These are phyloP conservation scores for Ariopsis seemanni DNA, from an alignment of 2,113 vertebrate genomes.

Conservation along the genomic window DNA sequence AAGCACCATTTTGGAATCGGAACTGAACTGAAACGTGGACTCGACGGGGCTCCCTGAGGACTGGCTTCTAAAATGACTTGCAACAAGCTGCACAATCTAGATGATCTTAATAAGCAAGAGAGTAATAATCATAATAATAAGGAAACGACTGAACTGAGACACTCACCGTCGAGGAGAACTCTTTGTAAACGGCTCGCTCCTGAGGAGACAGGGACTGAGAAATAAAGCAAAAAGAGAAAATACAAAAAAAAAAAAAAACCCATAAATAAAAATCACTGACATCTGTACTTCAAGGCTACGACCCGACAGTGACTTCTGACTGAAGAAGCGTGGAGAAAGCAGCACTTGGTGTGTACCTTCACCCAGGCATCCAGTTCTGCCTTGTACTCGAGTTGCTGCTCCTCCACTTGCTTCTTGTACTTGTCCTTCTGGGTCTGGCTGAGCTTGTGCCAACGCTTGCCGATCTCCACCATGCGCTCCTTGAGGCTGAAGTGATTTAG, in stretches of 20 bases:
- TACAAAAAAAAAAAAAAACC: too few relatives aligned
- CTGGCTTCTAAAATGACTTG: background rate
- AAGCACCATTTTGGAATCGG: background rate
- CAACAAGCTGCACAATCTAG: background rate
- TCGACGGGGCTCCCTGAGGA: background rate
- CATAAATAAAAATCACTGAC: background rate
- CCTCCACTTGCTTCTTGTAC: conserved; percentile 79
- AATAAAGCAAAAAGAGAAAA: conserved; percentile 5
- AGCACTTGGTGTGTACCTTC: conserved; percentile 62
- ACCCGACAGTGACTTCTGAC: background rate
- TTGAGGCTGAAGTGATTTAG: conserved; percentile 80
- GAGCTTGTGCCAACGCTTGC: conserved; percentile 79
- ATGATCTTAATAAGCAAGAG: background rate
- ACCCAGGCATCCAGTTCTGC: conserved; percentile 75
- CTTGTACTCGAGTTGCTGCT: conserved; percentile 78
- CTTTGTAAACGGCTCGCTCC: conserved; percentile 74
- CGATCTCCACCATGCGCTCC: conserved; percentile 83
- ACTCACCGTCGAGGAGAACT: conserved; percentile 74
- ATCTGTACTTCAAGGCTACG: background rate
- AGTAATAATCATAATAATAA: background rate
- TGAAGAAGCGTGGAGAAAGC: background rate
- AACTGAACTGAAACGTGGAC: background rate
- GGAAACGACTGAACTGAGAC: background rate
- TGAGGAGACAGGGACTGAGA: conserved; percentile 75
- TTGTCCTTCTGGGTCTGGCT: conserved; percentile 75